Evolutionary conservation across 2,797 vertebrate species (phyloP).

Genomic region (Cirrhinus mrigala): DNA sequence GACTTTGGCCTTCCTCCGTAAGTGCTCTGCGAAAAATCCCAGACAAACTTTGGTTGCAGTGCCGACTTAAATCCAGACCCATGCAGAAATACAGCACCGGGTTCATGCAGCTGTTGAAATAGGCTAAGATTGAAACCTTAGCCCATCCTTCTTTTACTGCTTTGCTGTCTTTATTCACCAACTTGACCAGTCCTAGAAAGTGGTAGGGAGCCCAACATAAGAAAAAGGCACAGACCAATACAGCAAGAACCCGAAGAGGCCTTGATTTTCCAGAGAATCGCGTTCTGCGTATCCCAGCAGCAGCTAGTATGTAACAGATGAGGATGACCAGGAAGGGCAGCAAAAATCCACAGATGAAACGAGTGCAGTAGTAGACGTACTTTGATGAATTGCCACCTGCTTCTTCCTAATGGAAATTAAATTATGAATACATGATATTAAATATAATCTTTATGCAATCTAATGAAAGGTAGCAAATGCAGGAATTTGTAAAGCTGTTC

Average conservation of each 20-base stretch:
- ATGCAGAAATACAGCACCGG: slow-evolving; percentile 80
- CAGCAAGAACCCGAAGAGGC: slow-evolving; percentile 72
- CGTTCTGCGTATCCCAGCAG: slow-evolving; percentile 72
- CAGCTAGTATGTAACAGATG: slow-evolving; percentile 74
- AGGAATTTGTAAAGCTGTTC: background rate
- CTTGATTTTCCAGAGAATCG: slow-evolving; percentile 70
- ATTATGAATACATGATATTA: background rate
- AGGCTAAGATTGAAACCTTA: slow-evolving; percentile 69
- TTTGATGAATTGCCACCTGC: slow-evolving; percentile 37
- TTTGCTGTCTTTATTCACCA: slow-evolving; percentile 68
- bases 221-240: slow-evolving; percentile 77
- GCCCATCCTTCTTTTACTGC: slow-evolving; percentile 69
- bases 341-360: slow-evolving; percentile 77
- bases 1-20: slow-evolving; percentile 60
- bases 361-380: slow-evolving; percentile 68
- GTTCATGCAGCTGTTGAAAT: slow-evolving; percentile 83
- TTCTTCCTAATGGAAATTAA: slow-evolving; percentile 52
- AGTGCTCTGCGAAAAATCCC: slow-evolving; percentile 69
- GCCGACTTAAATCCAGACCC: slow-evolving; percentile 68
- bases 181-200: slow-evolving; percentile 76
- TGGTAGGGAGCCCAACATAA: slow-evolving; percentile 83
- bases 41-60: slow-evolving; percentile 68
- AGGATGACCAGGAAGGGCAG: slow-evolving; percentile 79
- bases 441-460: background rate
- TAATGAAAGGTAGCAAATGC: background rate